phyloP scores from a whole-genome alignment of 2,797 vertebrate species.

The Tokudaia tokunoshimensis region DNA sequence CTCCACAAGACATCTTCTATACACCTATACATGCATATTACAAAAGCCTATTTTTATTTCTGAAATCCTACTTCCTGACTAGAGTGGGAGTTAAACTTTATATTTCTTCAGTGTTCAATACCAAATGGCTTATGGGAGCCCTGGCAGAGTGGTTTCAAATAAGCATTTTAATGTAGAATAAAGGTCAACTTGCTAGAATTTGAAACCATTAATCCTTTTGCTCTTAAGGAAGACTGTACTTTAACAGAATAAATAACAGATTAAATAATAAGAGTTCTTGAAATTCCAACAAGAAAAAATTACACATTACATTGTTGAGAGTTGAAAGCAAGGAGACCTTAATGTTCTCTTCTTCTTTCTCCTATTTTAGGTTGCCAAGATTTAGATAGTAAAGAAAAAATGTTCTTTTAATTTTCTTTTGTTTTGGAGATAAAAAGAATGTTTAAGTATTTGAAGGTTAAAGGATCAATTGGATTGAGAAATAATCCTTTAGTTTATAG shows the following conservation, averaged over 20 bases:
- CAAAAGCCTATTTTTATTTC: slow-evolving; percentile 77
- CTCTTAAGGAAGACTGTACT: slow-evolving; percentile 89
- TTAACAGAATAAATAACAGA: slow-evolving; percentile 87
- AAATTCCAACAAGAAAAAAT: slow-evolving; percentile 85
- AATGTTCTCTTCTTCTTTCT: slow-evolving; percentile 60
- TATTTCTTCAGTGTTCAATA: slow-evolving; percentile 87
- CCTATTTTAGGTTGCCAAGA: slow-evolving; percentile 78
- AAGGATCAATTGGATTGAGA: slow-evolving; percentile 77
- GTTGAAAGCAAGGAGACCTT: slow-evolving; percentile 74
- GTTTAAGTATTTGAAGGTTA: slow-evolving; percentile 78
- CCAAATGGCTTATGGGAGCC: slow-evolving; percentile 85
- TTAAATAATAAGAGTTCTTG: slow-evolving; percentile 86
- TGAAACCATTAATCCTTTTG: slow-evolving; percentile 91
- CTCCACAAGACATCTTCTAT: slow-evolving; percentile 28
- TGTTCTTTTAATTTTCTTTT: slow-evolving; percentile 65
- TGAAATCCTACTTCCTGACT: slow-evolving; percentile 80
- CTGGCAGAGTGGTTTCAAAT: slow-evolving; percentile 89
- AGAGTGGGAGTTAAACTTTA: slow-evolving; percentile 87
- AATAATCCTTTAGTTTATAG: slow-evolving; percentile 63
- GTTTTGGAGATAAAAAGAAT: slow-evolving; percentile 66
- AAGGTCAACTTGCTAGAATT: slow-evolving; percentile 89
- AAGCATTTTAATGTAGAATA: slow-evolving; percentile 91
- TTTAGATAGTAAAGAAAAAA: slow-evolving; percentile 79
- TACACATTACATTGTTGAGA: slow-evolving; percentile 68
- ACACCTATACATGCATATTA: slow-evolving; percentile 49